A percentile compares a stretch with the other conserved stretches of the same genome.
phyloP scores from a whole-genome alignment of 2,113 vertebrate genomes.

The Lycocorax pyrrhopterus region DNA sequence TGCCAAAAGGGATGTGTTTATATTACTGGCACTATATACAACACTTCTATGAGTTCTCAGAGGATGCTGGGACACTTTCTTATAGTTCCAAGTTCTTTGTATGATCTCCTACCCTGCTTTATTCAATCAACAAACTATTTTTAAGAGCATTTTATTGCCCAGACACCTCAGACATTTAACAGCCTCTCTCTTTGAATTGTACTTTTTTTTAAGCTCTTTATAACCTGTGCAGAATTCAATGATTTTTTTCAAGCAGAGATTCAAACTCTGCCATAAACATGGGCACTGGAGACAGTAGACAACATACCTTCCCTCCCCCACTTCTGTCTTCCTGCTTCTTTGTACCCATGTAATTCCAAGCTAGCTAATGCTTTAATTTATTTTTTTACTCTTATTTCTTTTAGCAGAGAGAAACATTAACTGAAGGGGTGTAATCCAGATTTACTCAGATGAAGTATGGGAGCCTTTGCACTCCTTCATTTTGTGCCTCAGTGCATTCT shows the following conservation, averaged over 20 bases:
- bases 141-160: neutral
- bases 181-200: neutral
- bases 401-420: neutral
- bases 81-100: neutral
- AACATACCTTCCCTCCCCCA: neutral
- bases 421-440: neutral
- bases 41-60: neutral
- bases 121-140: neutral
- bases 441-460: neutral
- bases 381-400: neutral
- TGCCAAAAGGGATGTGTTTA: neutral
- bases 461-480: neutral
- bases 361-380: neutral
- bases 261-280: neutral
- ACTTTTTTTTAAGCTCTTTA: neutral
- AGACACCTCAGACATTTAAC: neutral
- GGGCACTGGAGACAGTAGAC: neutral
- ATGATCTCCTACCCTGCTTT: neutral
- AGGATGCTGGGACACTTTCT: neutral
- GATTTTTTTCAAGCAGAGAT: neutral
- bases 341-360: neutral
- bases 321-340: neutral
- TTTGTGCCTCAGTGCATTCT: neutral
- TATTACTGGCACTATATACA: neutral
- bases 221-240: neutral